Base-by-base conservation (phyloP, 2,888 invertebrate species). In the Unio pictorum region DNA sequence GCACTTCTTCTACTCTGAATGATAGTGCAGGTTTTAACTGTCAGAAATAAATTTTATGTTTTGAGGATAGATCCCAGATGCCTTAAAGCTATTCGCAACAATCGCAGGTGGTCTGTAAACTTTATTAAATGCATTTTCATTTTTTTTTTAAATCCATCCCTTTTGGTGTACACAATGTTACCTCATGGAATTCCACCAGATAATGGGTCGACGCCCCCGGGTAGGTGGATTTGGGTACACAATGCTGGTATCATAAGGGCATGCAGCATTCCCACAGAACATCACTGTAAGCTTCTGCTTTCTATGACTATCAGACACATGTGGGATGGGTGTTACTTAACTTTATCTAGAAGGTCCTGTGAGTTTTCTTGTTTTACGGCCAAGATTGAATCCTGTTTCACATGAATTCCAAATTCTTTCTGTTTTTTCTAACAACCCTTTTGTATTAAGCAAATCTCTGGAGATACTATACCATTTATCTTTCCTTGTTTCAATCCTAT, bases 181-280 rank as follows among this genome's bases (percentile, higher is more conserved):
- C n/a, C 28, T 28, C 28, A 1, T 28, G 28, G 28, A 28, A 28
- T 28, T 28, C 28, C 28, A 28, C 28, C 1, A 28, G 28, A 28
- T 3, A 28, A 28, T 3, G 28, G 28, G 28, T 28, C 3, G 28
- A 28, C 3, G 28, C 28, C 28, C 28, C 28, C 28, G 3, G 3
- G 3, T 28, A 28, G 28, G 28, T 28, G 28, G 28, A 28, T 28
- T 28, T 28, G 28, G 3, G 70, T 15, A 72, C 64, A 23, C 17
- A 56, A 72, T 18, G 72, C 71, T 61, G 70, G 75, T 67, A 73
- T 61, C 67, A 71, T 75, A 8, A n/a, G 69, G 62, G 1, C 75
- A 72, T 55, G 57, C 4, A 20, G 72, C 70, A 70, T 26, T 71
- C 1, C 71, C 66, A 72, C 71, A 73, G 64, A 59, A 73, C 71